Evolutionary conservation across 2,113 vertebrate genomes (phyloP), one percentile per base, ranked within the genome.

Genomic region (Onychostruthus taczanowskii): DNA sequence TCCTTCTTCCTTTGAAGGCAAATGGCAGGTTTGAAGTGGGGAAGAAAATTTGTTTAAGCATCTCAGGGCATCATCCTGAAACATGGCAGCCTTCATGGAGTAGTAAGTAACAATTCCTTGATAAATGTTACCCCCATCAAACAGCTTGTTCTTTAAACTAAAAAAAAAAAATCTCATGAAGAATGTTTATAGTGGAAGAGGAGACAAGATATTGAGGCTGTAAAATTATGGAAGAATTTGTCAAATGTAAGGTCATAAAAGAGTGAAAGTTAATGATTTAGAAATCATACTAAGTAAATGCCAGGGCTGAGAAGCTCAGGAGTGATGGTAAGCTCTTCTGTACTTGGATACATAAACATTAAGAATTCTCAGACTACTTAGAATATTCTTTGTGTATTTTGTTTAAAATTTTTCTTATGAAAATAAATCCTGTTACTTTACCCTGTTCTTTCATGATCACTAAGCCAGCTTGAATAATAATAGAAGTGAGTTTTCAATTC

Each of bases 1-100:
- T 76, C 2, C 50, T 79, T 13, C 21, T 88, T 95, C 17, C 46
- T 92, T 95, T 95, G n/a, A 96, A 99, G 99, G 98, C 99, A 31
- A 99, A 99, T 90, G 99, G 99, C 82, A 98, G 99, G 87, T 99
- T 99, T 96, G 99, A 99, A 98, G 98, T 99, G 87, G 99, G 99
- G 81, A 99, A 99, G 98, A 99, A 99, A 96, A 99, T 99, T 96
- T 99, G 99, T 95, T 97, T 99, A 90, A 99, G 99, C 96, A 99
- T 99, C 97, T 99, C 99, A 87, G 99, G 99, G 66, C 99, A 99
- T 96, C 99, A 99, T 96, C 99, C 99, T 75, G 99, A 99, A 98
- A 99, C 99, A 26, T 99, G 99, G 99, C 99, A 99, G 95, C 99
- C 99, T 20, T 99, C 99, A 5, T 99, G 99, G 99, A 99, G 99